Conservation (phyloP, 2,113 vertebrate species). For the Scophthalmus maximus region DNA sequence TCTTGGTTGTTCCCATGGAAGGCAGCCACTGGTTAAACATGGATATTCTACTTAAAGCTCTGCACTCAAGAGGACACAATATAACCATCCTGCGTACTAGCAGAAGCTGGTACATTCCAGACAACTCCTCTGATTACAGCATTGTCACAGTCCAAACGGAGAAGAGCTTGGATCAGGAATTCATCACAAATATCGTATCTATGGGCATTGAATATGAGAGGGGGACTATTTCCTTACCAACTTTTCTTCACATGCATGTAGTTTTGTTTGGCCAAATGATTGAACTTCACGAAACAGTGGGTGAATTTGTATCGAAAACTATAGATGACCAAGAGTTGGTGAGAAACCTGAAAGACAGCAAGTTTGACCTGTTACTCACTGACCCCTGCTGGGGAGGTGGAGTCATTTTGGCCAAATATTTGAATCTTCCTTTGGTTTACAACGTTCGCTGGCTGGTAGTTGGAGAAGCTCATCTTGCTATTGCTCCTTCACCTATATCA, state of each 20-base stretch:
- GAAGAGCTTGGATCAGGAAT: conserved; percentile 6
- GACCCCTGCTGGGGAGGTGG: conserved; percentile 71
- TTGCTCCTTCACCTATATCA: conserved; percentile 77
- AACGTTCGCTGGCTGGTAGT: conserved; percentile 74
- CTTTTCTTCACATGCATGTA: conserved; percentile 7
- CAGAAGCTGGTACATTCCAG: conserved; percentile 71
- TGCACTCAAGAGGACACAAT: conserved; percentile 70
- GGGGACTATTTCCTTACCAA: conserved; percentile 11
- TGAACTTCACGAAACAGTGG: conserved; percentile 12
- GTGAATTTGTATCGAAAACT: conserved; percentile 19
- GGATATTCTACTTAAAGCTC: conserved; percentile 63
- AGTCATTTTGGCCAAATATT: conserved; percentile 71
- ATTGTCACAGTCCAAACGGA: conserved; percentile 47
- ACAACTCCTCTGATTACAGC: conserved; percentile 48
- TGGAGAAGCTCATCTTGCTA: conserved; percentile 64
- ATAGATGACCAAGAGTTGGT: conserved; percentile 56
- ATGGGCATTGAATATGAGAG: conserved; percentile 17
- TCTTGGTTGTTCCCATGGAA: conserved; percentile 71
- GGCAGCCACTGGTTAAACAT: conserved; percentile 81
- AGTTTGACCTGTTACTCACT: conserved; percentile 75
- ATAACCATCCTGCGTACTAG: conserved; percentile 55
- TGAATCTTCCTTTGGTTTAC: conserved; percentile 78
- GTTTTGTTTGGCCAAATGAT: not conserved
- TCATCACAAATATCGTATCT: not conserved
- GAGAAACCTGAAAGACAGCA: conserved; percentile 43